Evolutionary conservation across 2,888 invertebrate genomes (phyloP).

Genomic region (Mellilla xanthometata): DNA sequence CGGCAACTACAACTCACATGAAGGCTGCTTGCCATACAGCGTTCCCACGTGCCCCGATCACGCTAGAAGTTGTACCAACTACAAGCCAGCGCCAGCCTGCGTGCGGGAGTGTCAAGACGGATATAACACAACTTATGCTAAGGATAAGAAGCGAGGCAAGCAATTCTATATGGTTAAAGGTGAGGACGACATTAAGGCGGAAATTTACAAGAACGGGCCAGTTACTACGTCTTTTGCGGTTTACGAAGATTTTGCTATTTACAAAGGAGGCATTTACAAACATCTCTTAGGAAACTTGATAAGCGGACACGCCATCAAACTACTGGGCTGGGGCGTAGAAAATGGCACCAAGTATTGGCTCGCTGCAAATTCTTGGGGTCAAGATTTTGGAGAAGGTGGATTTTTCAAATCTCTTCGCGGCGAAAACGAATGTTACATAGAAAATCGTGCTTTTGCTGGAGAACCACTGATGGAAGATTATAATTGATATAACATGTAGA

Average conservation of each 20-base stretch:
- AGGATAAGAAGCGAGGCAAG: conserved; percentile 45
- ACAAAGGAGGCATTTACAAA: conserved; percentile 19
- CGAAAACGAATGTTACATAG: conserved; percentile 8
- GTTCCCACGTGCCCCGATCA: conserved; percentile 83
- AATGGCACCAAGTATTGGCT: conserved; percentile 89
- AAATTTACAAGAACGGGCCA: conserved; percentile 88
- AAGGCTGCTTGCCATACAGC: conserved; percentile 82
- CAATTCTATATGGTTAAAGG: not conserved
- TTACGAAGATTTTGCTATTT: conserved; percentile 10
- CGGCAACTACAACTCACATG: conserved; percentile 85
- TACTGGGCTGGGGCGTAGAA: conserved; percentile 91
- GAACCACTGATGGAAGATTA: conserved; percentile 2
- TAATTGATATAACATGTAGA: too few relatives aligned
- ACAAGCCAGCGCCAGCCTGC: conserved; percentile 6
- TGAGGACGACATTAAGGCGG: conserved; percentile 73
- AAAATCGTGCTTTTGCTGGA: not conserved
- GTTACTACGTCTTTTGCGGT: conserved; percentile 49
- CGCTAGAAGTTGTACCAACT: not conserved
- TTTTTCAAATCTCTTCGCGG: conserved; percentile 85
- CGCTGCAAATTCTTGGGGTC: conserved; percentile 92
- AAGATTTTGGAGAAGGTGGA: conserved; percentile 91
- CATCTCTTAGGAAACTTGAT: not conserved
- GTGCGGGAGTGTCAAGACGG: conserved; percentile 1
- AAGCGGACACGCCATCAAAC: conserved; percentile 35
- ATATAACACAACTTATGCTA: conserved; percentile 83